A percentile compares a stretch with the other conserved stretches of the same genome.
These are phyloP conservation scores for Erethizon dorsatum DNA, from an alignment of 2,797 vertebrate species.

Conservation along the genomic window DNA sequence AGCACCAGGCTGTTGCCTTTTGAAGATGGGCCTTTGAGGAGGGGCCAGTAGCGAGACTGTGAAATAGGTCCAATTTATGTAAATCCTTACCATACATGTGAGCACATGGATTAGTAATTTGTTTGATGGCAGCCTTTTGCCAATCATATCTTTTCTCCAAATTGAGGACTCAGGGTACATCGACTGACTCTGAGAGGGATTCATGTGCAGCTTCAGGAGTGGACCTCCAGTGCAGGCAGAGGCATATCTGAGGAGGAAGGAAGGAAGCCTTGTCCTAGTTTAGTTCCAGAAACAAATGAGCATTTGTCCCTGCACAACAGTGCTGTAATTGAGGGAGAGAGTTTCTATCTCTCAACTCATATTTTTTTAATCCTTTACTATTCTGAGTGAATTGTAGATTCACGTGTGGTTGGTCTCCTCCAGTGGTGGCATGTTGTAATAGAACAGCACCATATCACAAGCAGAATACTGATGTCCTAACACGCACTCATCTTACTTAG, in stretches of 20 bases:
- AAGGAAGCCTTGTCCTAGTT: not conserved
- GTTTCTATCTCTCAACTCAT: not conserved
- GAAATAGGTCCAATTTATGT: slow-evolving; percentile 79
- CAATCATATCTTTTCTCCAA: not conserved
- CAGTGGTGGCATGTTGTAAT: not conserved
- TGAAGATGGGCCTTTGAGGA: slow-evolving; percentile 87
- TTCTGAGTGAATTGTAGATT: not conserved
- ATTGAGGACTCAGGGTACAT: not conserved
- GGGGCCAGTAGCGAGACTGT: slow-evolving; percentile 82
- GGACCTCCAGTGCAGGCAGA: not conserved
- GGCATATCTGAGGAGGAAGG: not conserved
- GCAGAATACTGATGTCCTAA: not conserved
- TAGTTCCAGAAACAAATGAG: not conserved
- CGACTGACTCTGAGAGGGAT: not conserved
- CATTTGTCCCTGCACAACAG: not conserved
- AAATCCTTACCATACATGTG: slow-evolving; percentile 55
- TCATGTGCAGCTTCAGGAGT: not conserved
- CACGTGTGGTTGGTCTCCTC: not conserved
- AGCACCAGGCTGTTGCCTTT: slow-evolving; percentile 80
- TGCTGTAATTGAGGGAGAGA: not conserved
- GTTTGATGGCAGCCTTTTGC: slow-evolving; percentile 23
- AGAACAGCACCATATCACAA: no score
- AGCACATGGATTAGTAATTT: slow-evolving; percentile 52
- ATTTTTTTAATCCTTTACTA: not conserved
- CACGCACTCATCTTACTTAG: not conserved